Percentiles rank a stretch among this genome's conserved stretches.
phyloP scores from a whole-genome alignment of 2,113 vertebrate genomes.

The Diadophis punctatus region DNA sequence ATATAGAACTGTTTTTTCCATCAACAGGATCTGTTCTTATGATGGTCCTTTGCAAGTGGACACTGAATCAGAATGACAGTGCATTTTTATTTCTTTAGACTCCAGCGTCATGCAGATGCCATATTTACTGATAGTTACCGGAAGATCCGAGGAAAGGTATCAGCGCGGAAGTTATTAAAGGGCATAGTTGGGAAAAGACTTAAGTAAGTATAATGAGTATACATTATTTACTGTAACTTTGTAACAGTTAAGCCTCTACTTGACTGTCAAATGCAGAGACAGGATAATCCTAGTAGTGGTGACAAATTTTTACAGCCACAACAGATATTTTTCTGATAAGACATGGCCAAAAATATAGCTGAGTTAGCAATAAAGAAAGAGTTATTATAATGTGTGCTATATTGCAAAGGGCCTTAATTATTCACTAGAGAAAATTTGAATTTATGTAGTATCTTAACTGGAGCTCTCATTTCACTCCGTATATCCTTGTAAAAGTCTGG shows the following conservation, averaged over 20 bases:
- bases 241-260: background rate
- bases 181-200: constrained; percentile 86
- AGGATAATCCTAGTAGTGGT: background rate
- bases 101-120: constrained; percentile 85
- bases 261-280: background rate
- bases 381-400: background rate
- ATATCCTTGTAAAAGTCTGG: background rate
- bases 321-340: background rate
- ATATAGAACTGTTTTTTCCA: background rate
- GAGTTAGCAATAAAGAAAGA: background rate
- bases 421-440: background rate
- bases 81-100: constrained; percentile 62
- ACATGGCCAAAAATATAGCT: background rate
- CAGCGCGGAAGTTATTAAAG: constrained; percentile 86
- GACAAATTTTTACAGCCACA: no score
- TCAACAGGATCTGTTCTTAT: background rate
- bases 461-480: background rate
- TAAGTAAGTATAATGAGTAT: constrained; percentile 67
- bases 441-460: background rate
- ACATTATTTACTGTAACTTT: background rate
- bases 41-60: background rate
- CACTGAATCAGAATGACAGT: background rate
- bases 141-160: constrained; percentile 88
- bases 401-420: background rate
- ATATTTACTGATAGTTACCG: constrained; percentile 93